phyloP scores from a whole-genome alignment of 2,888 invertebrate genomes.

The Parascotia fuliginaria region DNA sequence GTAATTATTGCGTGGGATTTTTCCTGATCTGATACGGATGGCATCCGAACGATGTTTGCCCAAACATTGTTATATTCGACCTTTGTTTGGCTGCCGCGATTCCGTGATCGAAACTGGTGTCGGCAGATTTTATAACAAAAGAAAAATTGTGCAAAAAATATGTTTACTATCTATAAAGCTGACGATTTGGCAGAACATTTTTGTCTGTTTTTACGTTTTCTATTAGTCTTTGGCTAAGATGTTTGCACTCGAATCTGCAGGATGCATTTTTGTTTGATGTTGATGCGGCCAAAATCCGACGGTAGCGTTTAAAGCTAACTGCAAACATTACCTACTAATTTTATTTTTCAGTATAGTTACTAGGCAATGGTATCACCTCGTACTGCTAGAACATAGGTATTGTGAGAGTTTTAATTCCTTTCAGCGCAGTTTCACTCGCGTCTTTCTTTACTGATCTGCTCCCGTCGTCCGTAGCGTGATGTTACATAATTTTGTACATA shows the following conservation, averaged over 20 bases:
- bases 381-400: no score
- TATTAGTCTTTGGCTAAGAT: slow-evolving; percentile 29
- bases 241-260: neutral
- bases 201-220: slow-evolving; percentile 19
- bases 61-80: slow-evolving; percentile 59
- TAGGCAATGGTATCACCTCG: no score
- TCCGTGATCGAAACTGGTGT: slow-evolving; percentile 65
- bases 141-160: slow-evolving; percentile 43
- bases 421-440: no score
- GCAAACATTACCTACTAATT: no score
- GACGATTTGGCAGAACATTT: slow-evolving; percentile 28
- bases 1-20: slow-evolving; percentile 7
- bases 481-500: no score
- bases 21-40: slow-evolving; percentile 29
- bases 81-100: slow-evolving; percentile 56
- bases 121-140: slow-evolving; percentile 70
- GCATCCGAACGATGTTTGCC: slow-evolving; percentile 51
- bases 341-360: no score
- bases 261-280: slow-evolving; percentile 8
- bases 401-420: no score
- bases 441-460: no score
- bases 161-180: slow-evolving; percentile 42
- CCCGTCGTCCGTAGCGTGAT: no score
- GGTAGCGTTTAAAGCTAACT: no score
- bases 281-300: slow-evolving; percentile 26